Conservation (phyloP, 2,113 vertebrate species). For the Lophochroa leadbeateri region DNA sequence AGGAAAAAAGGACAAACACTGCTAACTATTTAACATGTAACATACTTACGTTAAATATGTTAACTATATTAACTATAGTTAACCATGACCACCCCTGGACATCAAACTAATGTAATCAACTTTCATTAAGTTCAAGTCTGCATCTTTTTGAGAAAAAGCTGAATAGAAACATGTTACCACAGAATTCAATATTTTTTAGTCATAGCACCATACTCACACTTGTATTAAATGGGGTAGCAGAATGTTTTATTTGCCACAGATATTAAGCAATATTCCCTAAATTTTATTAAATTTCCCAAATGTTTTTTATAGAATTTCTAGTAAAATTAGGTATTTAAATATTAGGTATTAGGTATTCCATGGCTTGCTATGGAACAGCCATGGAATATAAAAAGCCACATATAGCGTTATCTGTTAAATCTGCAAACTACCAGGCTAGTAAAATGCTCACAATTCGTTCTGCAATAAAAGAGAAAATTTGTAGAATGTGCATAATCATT, state of each 20-base stretch:
- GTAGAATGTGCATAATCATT: background rate
- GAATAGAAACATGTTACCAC: no score
- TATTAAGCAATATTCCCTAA: no score
- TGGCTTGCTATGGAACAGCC: background rate
- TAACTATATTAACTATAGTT: background rate
- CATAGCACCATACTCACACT: no score
- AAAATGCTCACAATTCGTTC: background rate
- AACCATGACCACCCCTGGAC: background rate
- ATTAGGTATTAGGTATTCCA: background rate
- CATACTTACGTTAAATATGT: background rate
- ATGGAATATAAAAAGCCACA: background rate
- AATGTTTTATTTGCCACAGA: no score
- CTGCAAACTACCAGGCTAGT: background rate
- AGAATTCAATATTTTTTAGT: no score
- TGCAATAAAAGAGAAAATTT: background rate
- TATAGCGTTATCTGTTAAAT: background rate
- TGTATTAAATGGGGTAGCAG: no score
- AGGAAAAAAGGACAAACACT: background rate
- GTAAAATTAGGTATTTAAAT: background rate
- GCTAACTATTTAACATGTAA: background rate
- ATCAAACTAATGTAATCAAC: background rate
- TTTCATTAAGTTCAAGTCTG: background rate
- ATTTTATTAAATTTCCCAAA: background rate
- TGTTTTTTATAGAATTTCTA: background rate
- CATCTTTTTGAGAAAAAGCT: background rate